Evolutionary conservation across 2,113 vertebrate species (phyloP).

Genomic region (Eudorcas thomsonii): DNA sequence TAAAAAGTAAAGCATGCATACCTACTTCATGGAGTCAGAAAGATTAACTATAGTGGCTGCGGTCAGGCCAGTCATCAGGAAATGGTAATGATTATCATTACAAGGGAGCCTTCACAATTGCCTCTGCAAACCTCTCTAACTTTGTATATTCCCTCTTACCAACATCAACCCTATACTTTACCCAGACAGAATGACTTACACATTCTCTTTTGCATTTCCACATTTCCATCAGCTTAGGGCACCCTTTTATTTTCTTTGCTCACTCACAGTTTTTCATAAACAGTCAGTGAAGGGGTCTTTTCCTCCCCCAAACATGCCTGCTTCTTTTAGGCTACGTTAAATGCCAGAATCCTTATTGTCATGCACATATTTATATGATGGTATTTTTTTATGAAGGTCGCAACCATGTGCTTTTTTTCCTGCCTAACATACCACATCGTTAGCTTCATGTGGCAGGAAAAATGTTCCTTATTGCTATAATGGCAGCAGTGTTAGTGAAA

Average conservation of each 20-base stretch:
- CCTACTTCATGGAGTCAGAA: neutral
- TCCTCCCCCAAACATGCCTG: neutral
- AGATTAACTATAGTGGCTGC: neutral
- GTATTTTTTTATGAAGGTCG: neutral
- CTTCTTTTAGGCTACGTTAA: neutral
- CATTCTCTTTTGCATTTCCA: neutral
- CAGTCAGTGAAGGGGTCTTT: neutral
- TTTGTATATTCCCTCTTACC: neutral
- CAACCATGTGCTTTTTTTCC: neutral
- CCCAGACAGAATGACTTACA: neutral
- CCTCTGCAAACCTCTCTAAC: neutral
- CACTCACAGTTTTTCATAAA: neutral
- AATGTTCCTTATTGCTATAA: neutral
- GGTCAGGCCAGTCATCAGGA: neutral
- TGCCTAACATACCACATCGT: neutral
- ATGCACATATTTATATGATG: neutral
- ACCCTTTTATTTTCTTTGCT: neutral
- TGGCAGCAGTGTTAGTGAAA: neutral
- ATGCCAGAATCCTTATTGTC: neutral
- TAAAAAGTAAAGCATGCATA: neutral
- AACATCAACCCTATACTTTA: neutral
- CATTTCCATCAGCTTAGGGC: neutral
- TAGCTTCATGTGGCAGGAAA: neutral
- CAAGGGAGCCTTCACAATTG: neutral
- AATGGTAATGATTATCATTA: neutral